Evolutionary conservation across 2,888 invertebrate species (phyloP).

Genomic region (Uloborus plumipes): DNA sequence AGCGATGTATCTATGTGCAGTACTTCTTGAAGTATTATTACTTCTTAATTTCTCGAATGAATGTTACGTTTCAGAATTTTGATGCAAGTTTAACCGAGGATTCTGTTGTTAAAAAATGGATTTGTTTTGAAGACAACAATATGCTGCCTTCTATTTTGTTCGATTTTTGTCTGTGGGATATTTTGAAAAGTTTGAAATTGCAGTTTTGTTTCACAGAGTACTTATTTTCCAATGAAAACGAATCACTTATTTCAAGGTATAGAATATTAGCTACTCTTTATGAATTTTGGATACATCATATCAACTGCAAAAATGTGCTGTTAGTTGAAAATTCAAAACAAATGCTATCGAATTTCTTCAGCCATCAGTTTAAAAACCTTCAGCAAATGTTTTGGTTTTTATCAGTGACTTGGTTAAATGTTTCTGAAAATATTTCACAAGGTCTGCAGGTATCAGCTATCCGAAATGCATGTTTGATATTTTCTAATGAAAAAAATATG

Average conservation of each 20-base stretch:
- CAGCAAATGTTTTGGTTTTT: constrained; percentile 30
- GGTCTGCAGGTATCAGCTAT: constrained; percentile 10
- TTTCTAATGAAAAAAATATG: constrained; percentile 40
- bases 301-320: not conserved
- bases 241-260: not conserved
- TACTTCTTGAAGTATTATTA: constrained; percentile 14
- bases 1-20: constrained; percentile 6
- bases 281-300: constrained; percentile 27
- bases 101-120: constrained; percentile 9
- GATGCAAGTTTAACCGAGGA: not conserved
- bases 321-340: constrained; percentile 1
- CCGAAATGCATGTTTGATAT: not conserved
- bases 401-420: constrained; percentile 17
- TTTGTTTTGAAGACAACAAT: not conserved
- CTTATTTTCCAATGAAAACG: not conserved
- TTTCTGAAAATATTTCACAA: not conserved
- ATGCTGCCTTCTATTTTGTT: constrained; percentile 19
- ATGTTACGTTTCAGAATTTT: not conserved
- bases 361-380: constrained; percentile 8
- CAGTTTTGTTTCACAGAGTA: not conserved
- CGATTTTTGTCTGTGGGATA: constrained; percentile 4
- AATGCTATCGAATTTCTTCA: constrained; percentile 10
- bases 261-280: constrained; percentile 11
- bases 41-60: not conserved
- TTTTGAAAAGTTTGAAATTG: constrained; percentile 10